Conservation (phyloP, 2,113 vertebrate genomes). For the Pavo muticus region DNA sequence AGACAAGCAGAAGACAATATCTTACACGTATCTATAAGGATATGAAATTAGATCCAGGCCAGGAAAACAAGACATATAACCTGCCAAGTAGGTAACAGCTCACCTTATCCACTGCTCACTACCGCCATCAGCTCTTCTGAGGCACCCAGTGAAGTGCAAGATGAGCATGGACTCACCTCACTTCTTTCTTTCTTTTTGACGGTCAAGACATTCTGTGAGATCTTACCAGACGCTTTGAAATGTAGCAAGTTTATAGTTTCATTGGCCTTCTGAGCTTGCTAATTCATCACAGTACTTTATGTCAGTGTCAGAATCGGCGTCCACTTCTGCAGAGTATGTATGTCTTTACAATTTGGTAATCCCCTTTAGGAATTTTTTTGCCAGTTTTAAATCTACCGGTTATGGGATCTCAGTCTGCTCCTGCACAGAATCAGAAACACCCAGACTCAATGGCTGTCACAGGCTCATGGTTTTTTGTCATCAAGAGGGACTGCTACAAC, state of each 20-base stretch:
- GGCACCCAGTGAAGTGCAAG: neutral
- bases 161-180: neutral
- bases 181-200: neutral
- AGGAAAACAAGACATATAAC: neutral
- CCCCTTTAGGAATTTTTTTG: neutral
- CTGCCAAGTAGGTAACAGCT: neutral
- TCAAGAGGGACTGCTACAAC: neutral
- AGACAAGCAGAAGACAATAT: neutral
- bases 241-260: conserved; percentile 24
- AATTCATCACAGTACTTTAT: conserved; percentile 3
- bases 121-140: neutral
- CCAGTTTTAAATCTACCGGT: conserved; percentile 23
- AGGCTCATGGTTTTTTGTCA: neutral
- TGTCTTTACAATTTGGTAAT: neutral
- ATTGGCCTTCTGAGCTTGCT: neutral
- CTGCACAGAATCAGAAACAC: conserved; percentile 2
- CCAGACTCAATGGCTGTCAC: neutral
- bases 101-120: neutral
- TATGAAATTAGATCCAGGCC: neutral
- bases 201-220: neutral
- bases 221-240: conserved; percentile 30
- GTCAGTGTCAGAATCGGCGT: neutral
- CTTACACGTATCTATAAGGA: neutral
- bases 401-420: neutral
- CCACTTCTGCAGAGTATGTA: conserved; percentile 3